phyloP scores from a whole-genome alignment of 2,113 vertebrate genomes.

The Phodopus roborovskii region DNA sequence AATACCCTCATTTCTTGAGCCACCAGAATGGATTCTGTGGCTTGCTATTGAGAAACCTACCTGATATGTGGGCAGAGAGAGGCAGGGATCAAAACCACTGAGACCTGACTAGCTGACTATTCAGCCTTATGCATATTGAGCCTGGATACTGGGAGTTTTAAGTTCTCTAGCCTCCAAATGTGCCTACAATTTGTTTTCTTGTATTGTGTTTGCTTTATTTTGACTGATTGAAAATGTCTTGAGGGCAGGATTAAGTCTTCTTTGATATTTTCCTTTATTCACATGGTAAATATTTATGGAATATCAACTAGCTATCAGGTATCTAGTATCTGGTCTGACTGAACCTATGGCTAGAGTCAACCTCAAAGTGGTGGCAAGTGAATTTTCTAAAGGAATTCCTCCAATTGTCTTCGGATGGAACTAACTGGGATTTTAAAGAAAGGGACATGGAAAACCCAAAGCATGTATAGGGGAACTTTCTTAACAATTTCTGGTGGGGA shows the following conservation, averaged over 20 bases:
- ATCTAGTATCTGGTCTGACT: neutral
- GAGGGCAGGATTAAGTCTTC: neutral
- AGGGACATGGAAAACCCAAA: neutral
- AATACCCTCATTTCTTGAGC: constrained; percentile 4
- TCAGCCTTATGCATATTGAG: neutral
- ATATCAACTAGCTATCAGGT: neutral
- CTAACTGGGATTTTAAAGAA: neutral
- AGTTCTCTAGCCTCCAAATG: neutral
- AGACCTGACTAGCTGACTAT: neutral
- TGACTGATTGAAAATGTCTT: neutral
- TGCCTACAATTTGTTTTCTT: neutral
- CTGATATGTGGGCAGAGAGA: neutral
- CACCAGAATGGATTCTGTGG: neutral
- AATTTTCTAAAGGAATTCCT: neutral
- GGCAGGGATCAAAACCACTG: neutral
- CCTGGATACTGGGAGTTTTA: neutral
- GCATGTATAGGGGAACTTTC: neutral
- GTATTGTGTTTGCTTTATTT: neutral
- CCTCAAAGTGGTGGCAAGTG: neutral
- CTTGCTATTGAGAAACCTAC: neutral
- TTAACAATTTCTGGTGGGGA: neutral
- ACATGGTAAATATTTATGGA: neutral
- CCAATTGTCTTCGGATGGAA: neutral
- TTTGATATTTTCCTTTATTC: neutral
- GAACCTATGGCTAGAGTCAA: neutral